These are phyloP conservation scores for Pogonocherus hispidulus DNA, from an alignment of 2,888 invertebrate species.

Conservation along the genomic window DNA sequence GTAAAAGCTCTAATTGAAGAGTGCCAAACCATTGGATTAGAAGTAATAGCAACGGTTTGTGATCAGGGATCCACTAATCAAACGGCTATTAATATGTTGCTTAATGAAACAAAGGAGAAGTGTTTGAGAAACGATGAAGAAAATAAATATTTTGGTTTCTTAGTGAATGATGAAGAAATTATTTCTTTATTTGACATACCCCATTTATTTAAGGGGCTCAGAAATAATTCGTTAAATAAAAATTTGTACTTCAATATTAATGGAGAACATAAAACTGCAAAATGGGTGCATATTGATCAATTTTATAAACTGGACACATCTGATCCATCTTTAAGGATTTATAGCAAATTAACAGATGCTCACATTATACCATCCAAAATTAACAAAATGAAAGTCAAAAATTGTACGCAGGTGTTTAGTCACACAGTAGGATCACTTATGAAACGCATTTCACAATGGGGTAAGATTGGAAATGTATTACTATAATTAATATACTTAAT, in stretches of 20 bases:
- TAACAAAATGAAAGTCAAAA: not conserved
- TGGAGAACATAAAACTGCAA: too few relatives aligned
- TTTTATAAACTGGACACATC: too few relatives aligned
- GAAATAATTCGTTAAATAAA: not conserved
- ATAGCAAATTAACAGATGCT: not conserved
- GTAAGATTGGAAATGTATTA: not conserved
- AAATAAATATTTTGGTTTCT: not conserved
- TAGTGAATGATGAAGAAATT: not conserved
- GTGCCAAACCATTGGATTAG: not conserved
- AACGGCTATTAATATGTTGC: not conserved
- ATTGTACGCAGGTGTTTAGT: too few relatives aligned
- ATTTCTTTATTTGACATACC: not conserved
- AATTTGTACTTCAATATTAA: too few relatives aligned
- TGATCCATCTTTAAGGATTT: not conserved
- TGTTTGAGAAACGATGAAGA: not conserved
- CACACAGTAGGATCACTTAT: not conserved
- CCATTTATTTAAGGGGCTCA: not conserved
- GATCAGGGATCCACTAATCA: not conserved
- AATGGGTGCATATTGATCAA: too few relatives aligned
- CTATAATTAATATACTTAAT: too few relatives aligned
- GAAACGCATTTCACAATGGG: not conserved
- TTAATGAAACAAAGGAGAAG: not conserved
- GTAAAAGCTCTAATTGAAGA: not conserved
- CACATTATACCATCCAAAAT: not conserved
- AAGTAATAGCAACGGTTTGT: not conserved